Conservation (phyloP, 2,888 invertebrate species). For the Macrosoma leucophasiata region DNA sequence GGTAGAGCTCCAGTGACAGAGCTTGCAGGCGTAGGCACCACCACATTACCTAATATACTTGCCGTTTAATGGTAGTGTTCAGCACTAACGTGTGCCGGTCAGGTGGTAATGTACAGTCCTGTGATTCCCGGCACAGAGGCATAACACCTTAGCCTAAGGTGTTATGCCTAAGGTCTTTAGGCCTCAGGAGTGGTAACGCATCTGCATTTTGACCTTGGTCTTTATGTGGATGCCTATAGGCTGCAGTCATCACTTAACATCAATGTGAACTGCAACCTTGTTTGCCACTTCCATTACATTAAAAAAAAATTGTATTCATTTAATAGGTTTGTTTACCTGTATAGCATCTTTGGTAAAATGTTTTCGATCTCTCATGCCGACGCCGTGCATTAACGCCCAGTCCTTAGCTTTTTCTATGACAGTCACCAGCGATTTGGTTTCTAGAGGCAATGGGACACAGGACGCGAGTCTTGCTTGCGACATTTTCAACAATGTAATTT, state of each 20-base stretch:
- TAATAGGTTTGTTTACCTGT: conserved; percentile 66
- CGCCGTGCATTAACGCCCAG: conserved; percentile 90
- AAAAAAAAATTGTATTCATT: background rate
- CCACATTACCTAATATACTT: no score
- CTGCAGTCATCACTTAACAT: background rate
- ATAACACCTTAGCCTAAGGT: no score
- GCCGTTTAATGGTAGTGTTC: no score
- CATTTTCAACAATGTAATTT: conserved; percentile 49
- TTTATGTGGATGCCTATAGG: background rate
- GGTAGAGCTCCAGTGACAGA: no score
- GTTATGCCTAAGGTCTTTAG: no score
- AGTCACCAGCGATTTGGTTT: conserved; percentile 77
- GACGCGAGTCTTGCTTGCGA: conserved; percentile 68
- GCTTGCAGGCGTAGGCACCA: no score
- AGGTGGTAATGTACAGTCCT: no score
- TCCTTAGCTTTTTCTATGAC: conserved; percentile 85
- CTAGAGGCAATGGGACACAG: conserved; percentile 81
- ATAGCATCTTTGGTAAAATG: conserved; percentile 81
- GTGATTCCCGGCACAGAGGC: no score
- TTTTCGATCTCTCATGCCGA: conserved; percentile 83
- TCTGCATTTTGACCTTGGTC: background rate
- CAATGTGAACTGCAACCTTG: no score
- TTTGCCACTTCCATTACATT: background rate
- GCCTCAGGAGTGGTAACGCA: no score
- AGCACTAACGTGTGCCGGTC: no score